Evolutionary conservation across 2,888 invertebrate genomes (phyloP), one percentile per base, ranked within the genome.

Genomic region (Erpobdella octoculata): DNA sequence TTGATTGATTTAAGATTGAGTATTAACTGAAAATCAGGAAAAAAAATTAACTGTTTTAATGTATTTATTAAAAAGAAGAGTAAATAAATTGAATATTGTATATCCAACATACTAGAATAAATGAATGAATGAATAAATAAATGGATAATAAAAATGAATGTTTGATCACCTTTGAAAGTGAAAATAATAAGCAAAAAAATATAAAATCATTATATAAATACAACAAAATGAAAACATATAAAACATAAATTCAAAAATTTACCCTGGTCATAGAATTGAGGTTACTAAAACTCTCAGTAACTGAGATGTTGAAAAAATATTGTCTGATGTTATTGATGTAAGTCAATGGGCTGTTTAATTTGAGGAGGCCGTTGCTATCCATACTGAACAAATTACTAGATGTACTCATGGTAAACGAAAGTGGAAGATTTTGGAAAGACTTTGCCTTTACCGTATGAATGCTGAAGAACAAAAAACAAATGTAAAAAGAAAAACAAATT

Each of bases 381-480:
- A 76, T 75, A 35, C 35, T 8, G n/a, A 15, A 8, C 4, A 48
- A 37, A 33, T 58, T 28, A 58, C 36, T 36, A 61, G 8, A 25
- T 2, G 67, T 53, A 28, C 58, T 21, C 18, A 75, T 33, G 21
- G 59, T 48, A 59, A 74, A 75, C 33, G 33, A 38, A 6, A 76
- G 59, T 5, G 73, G 48, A 3, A 76, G 62, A 46, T 73, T 73
- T 37, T 76, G 76, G 72, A 76, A 76, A 25, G 76, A 76, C 35
- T 68, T 70, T 35, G 76, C 75, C 33, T 68, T 36, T 6, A 76
- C 59, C 37, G 15, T 70, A 18, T 46, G 70, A 12, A 76, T 71
- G 15, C 76, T 76, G 70, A n/a, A 70, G n/a, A 38, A 37, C 2
- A 66, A 46, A 48, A 31, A 9, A 21, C 5, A 3, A 71, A n/a